Base-by-base conservation (phyloP, 2,888 invertebrate species). In the Xanthorhoe designata region DNA sequence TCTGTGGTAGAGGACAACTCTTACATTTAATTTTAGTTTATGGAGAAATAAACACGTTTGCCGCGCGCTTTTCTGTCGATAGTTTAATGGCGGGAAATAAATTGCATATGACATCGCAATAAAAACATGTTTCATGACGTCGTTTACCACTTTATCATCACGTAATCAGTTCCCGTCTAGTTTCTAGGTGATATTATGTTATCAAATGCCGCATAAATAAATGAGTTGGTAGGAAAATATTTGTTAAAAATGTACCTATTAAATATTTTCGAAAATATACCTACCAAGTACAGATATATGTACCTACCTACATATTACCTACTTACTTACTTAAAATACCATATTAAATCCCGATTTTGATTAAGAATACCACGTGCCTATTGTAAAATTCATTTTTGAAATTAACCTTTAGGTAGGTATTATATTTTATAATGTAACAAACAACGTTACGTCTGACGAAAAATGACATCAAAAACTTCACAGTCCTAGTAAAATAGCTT, bases 21-120 rank as follows among this genome's bases (percentile, higher is more conserved):
- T 0, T 19, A 83, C 91, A 92, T 91, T 90, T 90, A 42, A 42
- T 42, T 42, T 42, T 86, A 89, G 84, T 90, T 91, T 90, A 92
- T 91, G 87, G 88, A 88, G 88, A 88, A 89, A 91, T 87, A 86
- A 87, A 87, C 51, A 59, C 51, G 47, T 55, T 17, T 35, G 49
- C 61, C 2, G 32, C 38, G 45, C 79, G 61, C 61, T 64, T 64
- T 55, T 47, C 53, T 62, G 64, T 68, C 64, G 66, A 66, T 64
- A 64, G 64, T 64, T 64, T 64, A 55, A 60, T 60, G 64, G 54
- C 29, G n/a, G 7, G 13, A 32, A 78, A 79, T 71, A 74, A 85
- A 82, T 60, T 86, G 79, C 78, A 75, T 85, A 78, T 73, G 82
- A 86, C 83, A 79, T 82, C 81, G 58, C 59, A 49, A 51, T 64